Conservation (phyloP, 2,113 vertebrate species). For the Amblyopsis rosae region DNA sequence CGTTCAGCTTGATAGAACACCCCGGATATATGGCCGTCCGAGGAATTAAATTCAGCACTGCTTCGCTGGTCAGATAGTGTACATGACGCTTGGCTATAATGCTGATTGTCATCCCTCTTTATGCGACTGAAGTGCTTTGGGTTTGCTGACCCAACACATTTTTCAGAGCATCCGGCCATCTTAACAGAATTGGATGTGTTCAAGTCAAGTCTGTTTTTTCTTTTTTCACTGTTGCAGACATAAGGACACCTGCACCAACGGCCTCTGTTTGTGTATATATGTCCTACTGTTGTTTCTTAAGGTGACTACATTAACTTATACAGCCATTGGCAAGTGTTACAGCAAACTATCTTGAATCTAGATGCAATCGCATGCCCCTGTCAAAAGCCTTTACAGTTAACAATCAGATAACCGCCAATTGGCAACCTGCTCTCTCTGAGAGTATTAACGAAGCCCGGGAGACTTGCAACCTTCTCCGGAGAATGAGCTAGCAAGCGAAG, state of each 20-base stretch:
- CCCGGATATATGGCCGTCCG: background rate
- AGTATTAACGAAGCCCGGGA: conserved; percentile 32
- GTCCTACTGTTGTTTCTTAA: background rate
- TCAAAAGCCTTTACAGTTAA: conserved; percentile 32
- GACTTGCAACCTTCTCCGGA: conserved; percentile 1
- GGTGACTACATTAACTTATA: conserved; percentile 9
- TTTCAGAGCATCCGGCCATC: background rate
- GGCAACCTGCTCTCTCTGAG: conserved; percentile 12
- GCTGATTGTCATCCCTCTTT: conserved; percentile 35
- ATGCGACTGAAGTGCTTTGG: conserved; percentile 27
- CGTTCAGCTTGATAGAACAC: background rate
- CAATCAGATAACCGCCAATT: conserved; percentile 30
- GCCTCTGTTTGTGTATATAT: background rate
- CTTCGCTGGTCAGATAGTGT: conserved; percentile 8
- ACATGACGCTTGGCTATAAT: conserved; percentile 29
- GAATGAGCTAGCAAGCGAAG: background rate
- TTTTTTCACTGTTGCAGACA: conserved; percentile 6
- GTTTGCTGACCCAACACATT: conserved; percentile 35
- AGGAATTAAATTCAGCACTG: background rate
- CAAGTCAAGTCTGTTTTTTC: conserved; percentile 16
- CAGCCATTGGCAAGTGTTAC: background rate
- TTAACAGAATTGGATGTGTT: conserved; percentile 24
- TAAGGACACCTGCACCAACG: conserved; percentile 8
- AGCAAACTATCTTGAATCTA: background rate
- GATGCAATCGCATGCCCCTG: background rate